Percentiles rank a stretch among this genome's conserved stretches.
Evolutionary conservation across 2,797 vertebrate genomes (phyloP).

Genomic region (Pagetopsis macropterus): DNA sequence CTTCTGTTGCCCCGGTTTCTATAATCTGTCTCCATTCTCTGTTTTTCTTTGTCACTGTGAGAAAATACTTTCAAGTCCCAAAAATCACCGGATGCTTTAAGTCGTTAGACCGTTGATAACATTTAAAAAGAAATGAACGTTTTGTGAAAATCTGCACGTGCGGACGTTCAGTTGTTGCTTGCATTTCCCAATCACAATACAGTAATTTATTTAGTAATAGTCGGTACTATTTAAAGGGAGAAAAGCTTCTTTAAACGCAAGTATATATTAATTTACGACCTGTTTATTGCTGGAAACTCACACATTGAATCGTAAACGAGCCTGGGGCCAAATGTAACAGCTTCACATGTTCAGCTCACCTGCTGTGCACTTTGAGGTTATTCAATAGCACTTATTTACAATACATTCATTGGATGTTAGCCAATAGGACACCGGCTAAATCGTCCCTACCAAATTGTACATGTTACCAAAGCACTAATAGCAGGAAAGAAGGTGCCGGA

Average conservation of each 20-base stretch:
- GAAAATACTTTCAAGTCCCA: no score
- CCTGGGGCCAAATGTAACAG: neutral
- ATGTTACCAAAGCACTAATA: neutral
- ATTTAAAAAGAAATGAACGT: no score
- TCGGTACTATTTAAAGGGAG: neutral
- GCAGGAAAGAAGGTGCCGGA: constrained; percentile 29
- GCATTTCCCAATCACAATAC: neutral
- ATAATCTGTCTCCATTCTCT: no score
- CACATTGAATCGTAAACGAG: neutral
- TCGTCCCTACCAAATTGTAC: neutral
- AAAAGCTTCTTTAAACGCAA: neutral
- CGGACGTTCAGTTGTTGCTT: neutral
- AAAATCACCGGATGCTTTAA: no score
- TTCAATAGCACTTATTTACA: neutral
- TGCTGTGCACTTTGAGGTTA: neutral
- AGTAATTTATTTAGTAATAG: neutral
- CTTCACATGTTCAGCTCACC: neutral
- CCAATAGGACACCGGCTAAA: neutral
- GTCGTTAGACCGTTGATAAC: no score
- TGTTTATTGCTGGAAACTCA: neutral
- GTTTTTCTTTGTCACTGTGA: no score
- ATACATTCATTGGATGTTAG: neutral
- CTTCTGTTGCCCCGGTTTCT: no score
- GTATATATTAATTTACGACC: neutral
- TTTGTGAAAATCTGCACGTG: no score